A percentile compares a stretch with the other conserved stretches of the same genome.
These are phyloP conservation scores for Syrrhaptes paradoxus DNA, from an alignment of 2,113 vertebrate species.

Conservation along the genomic window DNA sequence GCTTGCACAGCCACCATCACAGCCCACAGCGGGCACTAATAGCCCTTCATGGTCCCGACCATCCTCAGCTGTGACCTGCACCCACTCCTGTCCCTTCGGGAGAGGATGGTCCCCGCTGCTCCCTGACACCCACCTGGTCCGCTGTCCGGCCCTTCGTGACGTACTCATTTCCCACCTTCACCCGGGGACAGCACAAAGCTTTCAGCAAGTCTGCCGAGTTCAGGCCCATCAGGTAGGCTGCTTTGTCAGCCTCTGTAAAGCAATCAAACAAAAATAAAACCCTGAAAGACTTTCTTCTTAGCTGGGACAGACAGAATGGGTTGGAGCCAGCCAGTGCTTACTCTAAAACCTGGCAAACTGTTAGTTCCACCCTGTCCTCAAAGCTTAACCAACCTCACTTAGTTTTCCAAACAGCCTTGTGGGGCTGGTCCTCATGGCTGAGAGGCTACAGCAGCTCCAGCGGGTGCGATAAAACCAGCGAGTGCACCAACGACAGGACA, in stretches of 20 bases:
- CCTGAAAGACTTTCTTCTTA: neutral
- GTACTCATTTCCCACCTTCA: slow-evolving; percentile 81
- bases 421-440: neutral
- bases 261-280: neutral
- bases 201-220: slow-evolving; percentile 81
- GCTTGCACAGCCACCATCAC: neutral
- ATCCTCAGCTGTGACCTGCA: neutral
- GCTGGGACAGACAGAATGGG: neutral
- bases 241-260: slow-evolving; percentile 78
- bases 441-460: neutral
- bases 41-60: neutral
- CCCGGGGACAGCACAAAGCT: slow-evolving; percentile 76
- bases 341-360: neutral
- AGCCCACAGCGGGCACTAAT: neutral
- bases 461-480: neutral
- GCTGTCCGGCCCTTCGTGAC: slow-evolving; percentile 79
- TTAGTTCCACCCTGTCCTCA: neutral
- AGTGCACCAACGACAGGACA: neutral
- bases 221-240: slow-evolving; percentile 78
- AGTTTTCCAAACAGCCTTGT: neutral
- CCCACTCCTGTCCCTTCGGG: neutral
- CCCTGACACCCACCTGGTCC: slow-evolving; percentile 70
- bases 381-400: neutral
- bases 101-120: neutral
- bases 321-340: neutral